These are phyloP conservation scores for Leucophenga maculata DNA, from an alignment of 2,888 invertebrate genomes.

Conservation along the genomic window DNA sequence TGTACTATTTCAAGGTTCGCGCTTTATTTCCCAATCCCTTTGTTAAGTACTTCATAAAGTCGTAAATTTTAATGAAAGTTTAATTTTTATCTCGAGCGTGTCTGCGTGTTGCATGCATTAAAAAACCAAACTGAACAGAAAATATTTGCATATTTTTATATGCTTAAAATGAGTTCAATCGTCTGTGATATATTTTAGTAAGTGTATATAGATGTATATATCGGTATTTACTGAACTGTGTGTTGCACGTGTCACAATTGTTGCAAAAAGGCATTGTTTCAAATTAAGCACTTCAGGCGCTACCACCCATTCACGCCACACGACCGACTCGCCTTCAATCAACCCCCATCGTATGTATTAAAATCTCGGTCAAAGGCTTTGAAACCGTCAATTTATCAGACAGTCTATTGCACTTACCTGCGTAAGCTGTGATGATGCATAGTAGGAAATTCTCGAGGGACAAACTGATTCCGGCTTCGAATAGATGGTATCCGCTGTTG, in stretches of 20 bases:
- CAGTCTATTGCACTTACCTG: conserved; percentile 73
- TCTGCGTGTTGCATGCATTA: conserved; percentile 25
- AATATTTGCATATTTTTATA: conserved; percentile 26
- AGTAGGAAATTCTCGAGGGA: conserved; percentile 80
- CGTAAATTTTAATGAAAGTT: conserved; percentile 65
- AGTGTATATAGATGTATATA: conserved; percentile 41
- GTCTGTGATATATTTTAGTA: conserved; percentile 41
- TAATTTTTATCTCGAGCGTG: conserved; percentile 55
- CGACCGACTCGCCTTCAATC: neutral
- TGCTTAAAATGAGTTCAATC: conserved; percentile 39
- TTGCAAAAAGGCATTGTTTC: conserved; percentile 12
- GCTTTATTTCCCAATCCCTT: neutral
- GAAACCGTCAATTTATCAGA: conserved; percentile 19
- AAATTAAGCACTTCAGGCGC: conserved; percentile 11
- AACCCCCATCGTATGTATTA: conserved; percentile 1
- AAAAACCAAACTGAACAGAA: neutral
- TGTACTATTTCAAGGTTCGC: conserved; percentile 24
- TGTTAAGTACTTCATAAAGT: conserved; percentile 55
- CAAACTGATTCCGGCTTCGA: conserved; percentile 73
- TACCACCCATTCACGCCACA: neutral
- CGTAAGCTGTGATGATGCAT: conserved; percentile 85
- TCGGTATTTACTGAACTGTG: conserved; percentile 39
- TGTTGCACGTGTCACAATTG: conserved; percentile 52
- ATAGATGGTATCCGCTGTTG: conserved; percentile 46
- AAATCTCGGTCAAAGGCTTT: conserved; percentile 28